phyloP scores from a whole-genome alignment of 2,888 invertebrate species.

The Frankliniella fusca region DNA sequence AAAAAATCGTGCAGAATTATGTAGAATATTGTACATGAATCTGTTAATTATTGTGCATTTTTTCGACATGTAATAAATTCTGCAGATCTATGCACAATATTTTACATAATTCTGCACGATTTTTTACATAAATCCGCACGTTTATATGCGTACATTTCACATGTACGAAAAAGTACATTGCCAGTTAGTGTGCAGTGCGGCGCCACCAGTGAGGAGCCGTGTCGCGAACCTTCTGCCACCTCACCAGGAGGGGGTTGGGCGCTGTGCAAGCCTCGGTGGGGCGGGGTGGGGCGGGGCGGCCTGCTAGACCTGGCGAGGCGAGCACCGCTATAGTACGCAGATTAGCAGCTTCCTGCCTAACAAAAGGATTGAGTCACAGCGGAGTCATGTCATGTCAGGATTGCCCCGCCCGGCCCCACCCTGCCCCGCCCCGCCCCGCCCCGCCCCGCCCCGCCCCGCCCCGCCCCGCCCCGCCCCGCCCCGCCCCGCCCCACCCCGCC shows the following conservation, averaged over 20 bases:
- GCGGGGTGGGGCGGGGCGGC: not conserved
- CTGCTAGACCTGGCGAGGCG: not conserved
- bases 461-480: not conserved
- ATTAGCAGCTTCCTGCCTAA: slow-evolving; percentile 16
- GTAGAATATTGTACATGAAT: too few relatives aligned
- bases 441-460: not conserved
- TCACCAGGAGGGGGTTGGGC: not conserved
- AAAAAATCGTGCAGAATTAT: too few relatives aligned
- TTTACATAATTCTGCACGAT: too few relatives aligned
- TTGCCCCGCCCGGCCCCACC: not conserved
- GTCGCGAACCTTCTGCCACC: not conserved
- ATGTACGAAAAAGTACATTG: too few relatives aligned
- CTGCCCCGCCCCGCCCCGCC: not conserved
- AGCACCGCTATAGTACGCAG: not conserved
- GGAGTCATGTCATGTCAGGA: not conserved
- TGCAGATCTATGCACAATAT: too few relatives aligned
- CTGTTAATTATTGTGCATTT: too few relatives aligned
- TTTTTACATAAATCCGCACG: too few relatives aligned
- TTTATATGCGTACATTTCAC: too few relatives aligned
- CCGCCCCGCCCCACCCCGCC: not conserved
- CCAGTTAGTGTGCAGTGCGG: too few relatives aligned
- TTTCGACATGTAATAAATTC: too few relatives aligned
- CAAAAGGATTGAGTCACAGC: slow-evolving; percentile 18
- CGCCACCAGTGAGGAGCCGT: too few relatives aligned
- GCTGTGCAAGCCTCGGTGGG: too few relatives aligned